Evolutionary conservation across 2,888 invertebrate genomes (phyloP).

Genomic region (Chaitophorus viminalis): DNA sequence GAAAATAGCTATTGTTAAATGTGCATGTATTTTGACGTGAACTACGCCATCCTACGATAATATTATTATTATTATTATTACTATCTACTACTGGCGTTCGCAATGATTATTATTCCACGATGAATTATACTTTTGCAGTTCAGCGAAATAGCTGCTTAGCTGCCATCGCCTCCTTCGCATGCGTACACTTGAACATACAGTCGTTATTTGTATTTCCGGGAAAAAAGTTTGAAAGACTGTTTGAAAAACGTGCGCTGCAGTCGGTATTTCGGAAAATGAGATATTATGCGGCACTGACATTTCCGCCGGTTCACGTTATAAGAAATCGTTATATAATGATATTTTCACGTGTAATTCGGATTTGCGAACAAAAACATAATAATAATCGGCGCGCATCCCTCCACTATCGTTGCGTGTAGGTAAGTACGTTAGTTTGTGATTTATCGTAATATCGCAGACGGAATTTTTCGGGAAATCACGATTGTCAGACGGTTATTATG

Average conservation of each 20-base stretch:
- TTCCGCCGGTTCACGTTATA: neutral
- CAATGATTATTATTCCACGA: neutral
- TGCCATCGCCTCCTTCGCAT: too few species aligned
- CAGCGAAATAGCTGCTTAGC: too few species aligned
- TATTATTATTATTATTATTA: neutral
- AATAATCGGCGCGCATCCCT: too few species aligned
- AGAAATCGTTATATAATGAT: neutral
- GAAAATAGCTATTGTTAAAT: neutral
- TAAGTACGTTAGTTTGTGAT: too few species aligned
- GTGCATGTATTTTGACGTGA: neutral
- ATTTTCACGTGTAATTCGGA: too few species aligned
- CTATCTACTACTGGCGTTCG: neutral
- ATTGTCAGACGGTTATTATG: too few species aligned
- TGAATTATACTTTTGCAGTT: too few species aligned
- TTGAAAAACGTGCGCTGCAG: neutral
- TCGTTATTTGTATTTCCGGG: neutral
- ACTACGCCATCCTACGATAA: neutral
- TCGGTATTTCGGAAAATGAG: neutral
- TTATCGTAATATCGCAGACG: too few species aligned
- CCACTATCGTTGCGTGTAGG: too few species aligned
- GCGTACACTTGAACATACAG: neutral
- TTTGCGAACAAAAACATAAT: too few species aligned
- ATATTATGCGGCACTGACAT: neutral
- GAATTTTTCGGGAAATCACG: too few species aligned
- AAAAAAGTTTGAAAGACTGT: neutral